Percentiles rank a stretch among this genome's conserved stretches.
phyloP scores from a whole-genome alignment of 2,797 vertebrate species.

The Florisuga fusca region DNA sequence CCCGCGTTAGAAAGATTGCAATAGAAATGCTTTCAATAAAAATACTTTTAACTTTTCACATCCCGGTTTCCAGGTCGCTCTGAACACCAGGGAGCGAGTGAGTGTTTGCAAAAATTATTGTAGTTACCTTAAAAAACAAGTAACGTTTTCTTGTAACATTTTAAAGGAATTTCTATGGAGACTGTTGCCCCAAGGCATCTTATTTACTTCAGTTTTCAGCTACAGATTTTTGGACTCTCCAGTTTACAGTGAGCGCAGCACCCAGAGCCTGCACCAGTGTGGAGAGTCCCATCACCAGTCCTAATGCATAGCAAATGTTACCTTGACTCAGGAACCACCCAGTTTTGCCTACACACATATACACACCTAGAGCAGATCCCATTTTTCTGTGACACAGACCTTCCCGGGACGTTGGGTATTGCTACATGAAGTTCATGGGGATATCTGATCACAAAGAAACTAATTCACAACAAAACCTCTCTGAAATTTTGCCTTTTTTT shows the following conservation, averaged over 20 bases:
- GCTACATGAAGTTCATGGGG: not conserved
- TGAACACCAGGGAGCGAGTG: not conserved
- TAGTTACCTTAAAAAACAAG: fast-evolving
- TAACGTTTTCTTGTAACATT: not conserved
- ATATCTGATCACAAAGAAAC: not conserved
- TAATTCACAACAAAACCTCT: not conserved
- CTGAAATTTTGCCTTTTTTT: not conserved
- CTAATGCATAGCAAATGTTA: fast-evolving
- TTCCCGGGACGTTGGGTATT: not conserved
- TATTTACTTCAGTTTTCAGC: not conserved
- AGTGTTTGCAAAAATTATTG: not conserved
- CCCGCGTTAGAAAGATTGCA: not conserved
- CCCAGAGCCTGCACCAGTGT: fast-evolving
- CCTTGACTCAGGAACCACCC: not conserved
- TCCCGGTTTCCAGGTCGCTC: not conserved
- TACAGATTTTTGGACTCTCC: fast-evolving
- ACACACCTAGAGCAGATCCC: not conserved
- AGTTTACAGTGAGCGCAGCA: not conserved
- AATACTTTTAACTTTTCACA: not conserved
- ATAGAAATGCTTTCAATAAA: not conserved
- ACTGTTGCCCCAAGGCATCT: not conserved
- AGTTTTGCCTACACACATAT: fast-evolving
- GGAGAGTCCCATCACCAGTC: not conserved
- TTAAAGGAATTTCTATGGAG: not conserved
- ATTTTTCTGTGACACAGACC: fast-evolving